Evolutionary conservation across 2,888 invertebrate species (phyloP), one percentile per base, ranked within the genome.

Genomic region (Tiphia femorata): DNA sequence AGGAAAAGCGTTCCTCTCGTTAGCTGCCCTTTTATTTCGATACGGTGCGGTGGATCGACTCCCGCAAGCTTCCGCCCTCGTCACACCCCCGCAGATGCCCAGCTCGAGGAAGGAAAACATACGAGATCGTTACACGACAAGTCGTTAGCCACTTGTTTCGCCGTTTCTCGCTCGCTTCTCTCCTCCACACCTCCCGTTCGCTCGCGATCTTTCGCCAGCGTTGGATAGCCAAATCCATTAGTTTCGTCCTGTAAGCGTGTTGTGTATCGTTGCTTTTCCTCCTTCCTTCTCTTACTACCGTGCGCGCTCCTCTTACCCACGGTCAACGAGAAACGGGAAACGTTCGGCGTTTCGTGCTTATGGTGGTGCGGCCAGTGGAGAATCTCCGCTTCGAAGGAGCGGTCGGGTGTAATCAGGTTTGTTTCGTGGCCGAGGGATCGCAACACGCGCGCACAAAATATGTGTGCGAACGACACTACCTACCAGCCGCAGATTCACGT

Each of bases 1-100:
- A 50, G 60, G 64, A 54, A 69, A 59, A 64, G 55, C 60, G 43
- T 50, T 48, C 53, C 52, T 16, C 69, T 69, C 69, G 64, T 69
- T 69, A 69, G 67, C 56, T 47, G 67, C 42, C 53, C 64, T 64
- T 68, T 68, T 69, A 69, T 69, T 69, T 66, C 68, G 68, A 68
- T 69, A 55, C 64, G 50, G 63, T 58, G 63, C 60, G 66, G 64
- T 68, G 62, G 68, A 60, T 64, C 61, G 67, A 56, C 55, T n/a
- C n/a, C n/a, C n/a, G n/a, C n/a, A n/a, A n/a, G n/a, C n/a, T n/a
- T 29, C 49, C 38, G 44, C 55, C 12, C 14, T 8, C 29, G 12
- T 33, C n/a, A 33, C 6, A 12, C 12, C 33, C n/a, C 8, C 6
- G 33, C 14, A 33, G n/a, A 14, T 33, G 14, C 12, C 1, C 14